Evolutionary conservation across 2,888 invertebrate species (phyloP).

Genomic region (Leptinotarsa haldemani): DNA sequence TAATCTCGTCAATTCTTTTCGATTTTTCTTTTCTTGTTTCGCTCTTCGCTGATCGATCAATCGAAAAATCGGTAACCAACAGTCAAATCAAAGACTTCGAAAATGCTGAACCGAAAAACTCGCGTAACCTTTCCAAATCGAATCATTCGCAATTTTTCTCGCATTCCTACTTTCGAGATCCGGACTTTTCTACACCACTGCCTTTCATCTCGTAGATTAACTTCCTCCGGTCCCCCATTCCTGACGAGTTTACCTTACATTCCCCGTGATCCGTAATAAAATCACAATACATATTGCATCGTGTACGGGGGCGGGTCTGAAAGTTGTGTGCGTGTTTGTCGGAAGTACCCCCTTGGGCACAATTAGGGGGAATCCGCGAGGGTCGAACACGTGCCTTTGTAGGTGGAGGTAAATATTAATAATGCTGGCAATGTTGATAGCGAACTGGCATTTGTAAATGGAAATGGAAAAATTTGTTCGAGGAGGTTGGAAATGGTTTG

Average conservation of each 20-base stretch:
- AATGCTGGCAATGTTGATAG: constrained; percentile 9
- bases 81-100: neutral
- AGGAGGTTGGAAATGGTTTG: neutral
- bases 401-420: constrained; percentile 1
- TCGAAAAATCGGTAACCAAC: neutral
- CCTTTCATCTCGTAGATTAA: constrained; percentile 16
- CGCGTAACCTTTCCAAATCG: neutral
- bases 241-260: constrained; percentile 10
- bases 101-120: neutral
- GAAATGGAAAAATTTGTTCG: neutral
- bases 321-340: constrained; percentile 20
- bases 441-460: neutral
- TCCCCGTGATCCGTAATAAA: constrained; percentile 5
- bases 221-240: constrained; percentile 11
- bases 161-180: neutral
- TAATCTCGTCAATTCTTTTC: no score
- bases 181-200: neutral
- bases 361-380: constrained; percentile 19
- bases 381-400: constrained; percentile 3
- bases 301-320: constrained; percentile 18
- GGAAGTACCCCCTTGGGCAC: constrained; percentile 16
- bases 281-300: constrained; percentile 17
- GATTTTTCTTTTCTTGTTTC: neutral
- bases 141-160: constrained; percentile 10
- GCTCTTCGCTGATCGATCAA: neutral